These are phyloP conservation scores for Pomacea canaliculata DNA, from an alignment of 2,888 invertebrate species.

Conservation along the genomic window DNA sequence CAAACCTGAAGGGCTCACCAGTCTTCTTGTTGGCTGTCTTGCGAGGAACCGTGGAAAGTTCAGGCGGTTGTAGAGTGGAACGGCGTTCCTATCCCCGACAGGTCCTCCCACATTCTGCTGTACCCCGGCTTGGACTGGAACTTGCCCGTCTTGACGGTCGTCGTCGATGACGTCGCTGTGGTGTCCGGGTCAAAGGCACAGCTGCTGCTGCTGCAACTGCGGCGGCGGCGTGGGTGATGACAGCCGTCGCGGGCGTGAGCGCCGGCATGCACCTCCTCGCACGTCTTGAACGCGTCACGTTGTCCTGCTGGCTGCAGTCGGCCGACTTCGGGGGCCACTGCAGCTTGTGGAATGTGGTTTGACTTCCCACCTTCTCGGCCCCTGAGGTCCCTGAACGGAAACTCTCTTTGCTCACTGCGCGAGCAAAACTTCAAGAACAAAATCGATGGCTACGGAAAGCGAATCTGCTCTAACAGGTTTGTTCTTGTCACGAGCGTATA, in stretches of 20 bases:
- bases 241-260: conserved; percentile 1
- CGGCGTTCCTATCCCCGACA: conserved; percentile 21
- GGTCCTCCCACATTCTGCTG: conserved; percentile 34
- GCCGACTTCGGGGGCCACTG: conserved; percentile 10
- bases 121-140: conserved; percentile 22
- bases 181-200: background rate
- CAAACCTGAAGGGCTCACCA: conserved; percentile 44
- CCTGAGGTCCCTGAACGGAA: too few species aligned
- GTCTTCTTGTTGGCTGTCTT: conserved; percentile 58
- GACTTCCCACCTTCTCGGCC: too few species aligned
- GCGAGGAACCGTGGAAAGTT: conserved; percentile 60
- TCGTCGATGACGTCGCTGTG: background rate
- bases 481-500: too few species aligned
- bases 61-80: conserved; percentile 58
- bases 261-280: conserved; percentile 16
- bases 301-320: background rate
- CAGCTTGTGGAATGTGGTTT: conserved; percentile 18
- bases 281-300: conserved; percentile 16
- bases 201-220: conserved; percentile 5
- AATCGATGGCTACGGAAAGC: too few species aligned
- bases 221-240: background rate
- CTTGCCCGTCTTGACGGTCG: conserved; percentile 17
- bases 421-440: too few species aligned
- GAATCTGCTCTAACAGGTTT: too few species aligned
- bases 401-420: too few species aligned